Percentiles rank a stretch among this genome's conserved stretches.
These are phyloP conservation scores for Brenthis daphne DNA, from an alignment of 2,888 invertebrate species.

Conservation along the genomic window DNA sequence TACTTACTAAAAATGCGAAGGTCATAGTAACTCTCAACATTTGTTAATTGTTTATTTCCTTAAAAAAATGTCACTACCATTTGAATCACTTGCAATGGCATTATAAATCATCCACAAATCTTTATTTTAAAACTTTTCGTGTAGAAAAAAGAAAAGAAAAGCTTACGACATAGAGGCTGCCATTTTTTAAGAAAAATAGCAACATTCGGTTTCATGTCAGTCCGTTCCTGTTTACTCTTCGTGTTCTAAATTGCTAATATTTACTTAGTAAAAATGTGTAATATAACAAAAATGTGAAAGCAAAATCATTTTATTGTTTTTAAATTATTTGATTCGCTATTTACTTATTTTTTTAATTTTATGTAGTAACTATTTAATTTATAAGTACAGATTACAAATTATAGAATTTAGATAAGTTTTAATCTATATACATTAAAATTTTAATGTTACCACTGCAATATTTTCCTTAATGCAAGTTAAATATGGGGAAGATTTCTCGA, in stretches of 20 bases:
- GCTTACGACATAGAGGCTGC: slow-evolving; percentile 81
- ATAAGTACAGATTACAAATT: too few relatives aligned
- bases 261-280: too few relatives aligned
- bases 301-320: too few relatives aligned
- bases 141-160: slow-evolving; percentile 67
- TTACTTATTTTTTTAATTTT: too few relatives aligned
- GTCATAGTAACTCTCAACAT: slow-evolving; percentile 63
- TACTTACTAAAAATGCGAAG: slow-evolving; percentile 69
- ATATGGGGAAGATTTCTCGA: too few relatives aligned
- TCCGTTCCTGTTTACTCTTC: slow-evolving; percentile 37
- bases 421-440: too few relatives aligned
- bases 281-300: too few relatives aligned
- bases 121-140: slow-evolving; percentile 69
- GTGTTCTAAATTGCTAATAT: background rate
- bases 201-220: slow-evolving; percentile 60
- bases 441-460: too few relatives aligned
- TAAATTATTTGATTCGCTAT: too few relatives aligned
- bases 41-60: slow-evolving; percentile 53
- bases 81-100: slow-evolving; percentile 58
- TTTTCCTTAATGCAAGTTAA: too few relatives aligned
- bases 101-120: slow-evolving; percentile 64
- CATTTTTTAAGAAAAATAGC: slow-evolving; percentile 73
- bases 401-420: too few relatives aligned
- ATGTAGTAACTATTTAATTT: too few relatives aligned
- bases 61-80: slow-evolving; percentile 53